Evolutionary conservation across 2,888 invertebrate species (phyloP), one percentile per base, ranked within the genome.

Genomic region (Labia minor): DNA sequence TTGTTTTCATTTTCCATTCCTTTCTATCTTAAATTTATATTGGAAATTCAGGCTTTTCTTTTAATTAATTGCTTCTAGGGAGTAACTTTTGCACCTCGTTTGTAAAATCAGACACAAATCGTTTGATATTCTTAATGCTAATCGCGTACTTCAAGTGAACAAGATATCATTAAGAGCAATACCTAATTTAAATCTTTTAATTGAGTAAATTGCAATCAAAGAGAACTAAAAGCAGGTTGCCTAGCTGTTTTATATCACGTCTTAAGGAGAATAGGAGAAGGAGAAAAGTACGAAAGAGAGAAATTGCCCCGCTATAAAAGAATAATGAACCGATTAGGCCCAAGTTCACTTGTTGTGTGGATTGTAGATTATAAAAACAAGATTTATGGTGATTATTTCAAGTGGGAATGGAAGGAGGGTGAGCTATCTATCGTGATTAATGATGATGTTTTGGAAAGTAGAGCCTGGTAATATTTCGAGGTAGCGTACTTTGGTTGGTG

Each of bases 31-130:
- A 26, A 26, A 26, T 26, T 26, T 26, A n/a, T n/a, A 26, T 26
- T 26, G 26, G 26, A 26, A 26, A 6, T 26, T 26, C 26, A 26
- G 26, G 3, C 49, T 49, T 49, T 49, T 16, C 16, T 49, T 49
- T 16, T 49, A 49, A 49, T 14, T 49, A 49, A 49, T 49, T 49
- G 49, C 49, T 49, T 49, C 14, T 4, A 16, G 49, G 49, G 49
- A 14, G 49, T 49, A 49, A 49, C 49, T 49, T 49, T 49, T 49
- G 49, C 49, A 49, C 49, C 49, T 49, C 49, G 49, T 49, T 49
- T 49, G 49, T 49, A 49, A 49, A 49, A 49, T 49, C 49, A 49
- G 49, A 49, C 49, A 49, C 49, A 49, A 49, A 49, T 49, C 49
- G 49, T 49, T 49, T 49, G 49, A 49, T 49, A 49, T 49, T 49